Evolutionary conservation across 2,113 vertebrate genomes (phyloP).

Genomic region (Entomyzon cyanotis): DNA sequence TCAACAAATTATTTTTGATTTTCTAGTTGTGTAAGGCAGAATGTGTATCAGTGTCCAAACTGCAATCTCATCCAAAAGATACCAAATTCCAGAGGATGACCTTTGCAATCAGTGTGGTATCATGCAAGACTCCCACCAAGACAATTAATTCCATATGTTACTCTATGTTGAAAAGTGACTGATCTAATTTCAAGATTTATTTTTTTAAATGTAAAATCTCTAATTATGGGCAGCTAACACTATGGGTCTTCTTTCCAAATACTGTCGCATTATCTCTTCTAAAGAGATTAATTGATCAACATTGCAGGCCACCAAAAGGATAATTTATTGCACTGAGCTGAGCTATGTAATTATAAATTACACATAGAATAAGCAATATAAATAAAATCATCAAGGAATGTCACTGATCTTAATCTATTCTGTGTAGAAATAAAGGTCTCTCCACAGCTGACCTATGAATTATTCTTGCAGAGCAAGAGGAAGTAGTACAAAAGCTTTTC

Average conservation of each 20-base stretch:
- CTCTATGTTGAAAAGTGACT: background rate
- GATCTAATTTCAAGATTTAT: background rate
- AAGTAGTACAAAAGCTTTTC: background rate
- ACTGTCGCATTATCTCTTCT: background rate
- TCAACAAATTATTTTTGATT: background rate
- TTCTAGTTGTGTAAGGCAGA: background rate
- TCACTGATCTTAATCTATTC: background rate
- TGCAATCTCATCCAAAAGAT: background rate
- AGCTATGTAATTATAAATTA: background rate
- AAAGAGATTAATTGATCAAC: background rate
- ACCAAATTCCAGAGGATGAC: constrained; percentile 4
- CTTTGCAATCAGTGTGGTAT: background rate
- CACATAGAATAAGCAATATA: background rate
- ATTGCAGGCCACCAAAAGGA: background rate
- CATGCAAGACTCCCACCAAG: background rate
- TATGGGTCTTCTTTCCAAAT: background rate
- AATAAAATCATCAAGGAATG: background rate
- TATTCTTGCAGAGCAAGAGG: background rate
- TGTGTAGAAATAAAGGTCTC: background rate
- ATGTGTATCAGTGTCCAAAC: background rate
- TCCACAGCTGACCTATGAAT: background rate
- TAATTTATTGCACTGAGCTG: background rate
- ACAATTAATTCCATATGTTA: constrained; percentile 10
- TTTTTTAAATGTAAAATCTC: background rate
- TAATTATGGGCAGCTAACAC: background rate